Percentiles rank a stretch among this genome's conserved stretches.
Evolutionary conservation across 2,888 invertebrate species (phyloP).

Genomic region (Catocala sponsa): DNA sequence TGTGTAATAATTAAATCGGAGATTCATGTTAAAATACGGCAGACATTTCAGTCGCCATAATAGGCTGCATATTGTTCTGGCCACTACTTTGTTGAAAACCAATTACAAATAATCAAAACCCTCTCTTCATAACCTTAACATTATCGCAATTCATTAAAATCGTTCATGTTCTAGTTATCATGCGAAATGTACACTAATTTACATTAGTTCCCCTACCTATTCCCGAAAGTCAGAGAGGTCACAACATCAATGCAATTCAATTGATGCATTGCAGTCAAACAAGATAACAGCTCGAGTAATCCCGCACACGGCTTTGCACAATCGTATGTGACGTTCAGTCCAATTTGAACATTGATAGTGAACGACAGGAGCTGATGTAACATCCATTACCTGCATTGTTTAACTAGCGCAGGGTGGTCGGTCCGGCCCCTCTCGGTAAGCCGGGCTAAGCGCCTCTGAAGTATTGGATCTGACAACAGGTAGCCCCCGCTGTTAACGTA

Average conservation of each 20-base stretch:
- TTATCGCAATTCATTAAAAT: too few species aligned
- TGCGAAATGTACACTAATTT: too few species aligned
- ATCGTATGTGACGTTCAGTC: constrained; percentile 5
- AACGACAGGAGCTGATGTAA: constrained; percentile 14
- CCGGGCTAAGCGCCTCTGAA: constrained; percentile 16
- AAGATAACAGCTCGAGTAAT: neutral
- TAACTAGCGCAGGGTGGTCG: neutral
- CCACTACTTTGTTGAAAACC: too few species aligned
- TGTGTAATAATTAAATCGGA: too few species aligned
- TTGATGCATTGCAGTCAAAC: neutral
- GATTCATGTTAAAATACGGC: too few species aligned
- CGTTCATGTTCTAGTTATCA: too few species aligned
- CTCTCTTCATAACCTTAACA: too few species aligned
- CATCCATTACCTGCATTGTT: constrained; percentile 2
- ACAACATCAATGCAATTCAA: neutral
- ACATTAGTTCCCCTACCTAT: too few species aligned
- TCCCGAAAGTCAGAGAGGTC: too few species aligned
- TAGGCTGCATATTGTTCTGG: too few species aligned
- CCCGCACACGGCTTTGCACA: constrained; percentile 9
- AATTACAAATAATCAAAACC: too few species aligned
- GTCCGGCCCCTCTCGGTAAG: constrained; percentile 5
- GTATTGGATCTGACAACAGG: constrained; percentile 32
- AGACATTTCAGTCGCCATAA: too few species aligned
- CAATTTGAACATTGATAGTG: constrained; percentile 7
- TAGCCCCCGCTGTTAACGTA: constrained; percentile 5